Conservation (phyloP, 2,888 invertebrate species). For the Quadriops clusia region DNA sequence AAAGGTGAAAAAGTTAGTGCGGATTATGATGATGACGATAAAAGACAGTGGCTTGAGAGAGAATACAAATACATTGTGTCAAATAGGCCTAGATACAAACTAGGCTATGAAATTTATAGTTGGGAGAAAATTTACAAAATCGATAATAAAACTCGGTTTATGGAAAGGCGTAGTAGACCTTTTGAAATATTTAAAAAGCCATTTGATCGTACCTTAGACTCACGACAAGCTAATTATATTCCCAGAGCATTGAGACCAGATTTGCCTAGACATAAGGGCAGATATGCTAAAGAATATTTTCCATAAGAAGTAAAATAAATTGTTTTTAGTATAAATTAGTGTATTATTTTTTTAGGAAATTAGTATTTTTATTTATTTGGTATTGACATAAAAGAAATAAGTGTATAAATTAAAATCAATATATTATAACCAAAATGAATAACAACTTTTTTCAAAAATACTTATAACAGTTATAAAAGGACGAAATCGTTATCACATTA, state of each 20-base stretch:
- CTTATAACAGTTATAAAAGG: too few relatives aligned
- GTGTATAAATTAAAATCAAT: too few relatives aligned
- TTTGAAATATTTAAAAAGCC: constrained; percentile 58
- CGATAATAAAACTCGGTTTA: constrained; percentile 51
- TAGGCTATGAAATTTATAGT: constrained; percentile 56
- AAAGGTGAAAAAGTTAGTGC: constrained; percentile 46
- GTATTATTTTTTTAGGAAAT: too few relatives aligned
- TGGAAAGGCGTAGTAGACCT: constrained; percentile 57
- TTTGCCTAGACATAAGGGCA: constrained; percentile 48
- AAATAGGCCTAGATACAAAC: constrained; percentile 51
- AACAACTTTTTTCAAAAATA: too few relatives aligned
- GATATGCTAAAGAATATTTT: constrained; percentile 56
- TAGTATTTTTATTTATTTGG: too few relatives aligned
- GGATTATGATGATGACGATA: constrained; percentile 56
- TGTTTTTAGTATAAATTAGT: constrained; percentile 5
- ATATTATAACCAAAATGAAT: too few relatives aligned
- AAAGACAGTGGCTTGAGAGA: constrained; percentile 56
- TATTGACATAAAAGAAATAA: too few relatives aligned
- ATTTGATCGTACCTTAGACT: constrained; percentile 51
- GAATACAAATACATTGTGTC: constrained; percentile 56
- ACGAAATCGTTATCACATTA: too few relatives aligned
- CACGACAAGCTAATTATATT: constrained; percentile 56
- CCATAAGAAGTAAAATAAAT: constrained; percentile 34
- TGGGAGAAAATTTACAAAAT: constrained; percentile 81
- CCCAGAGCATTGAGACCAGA: constrained; percentile 51